Percentiles rank a stretch among this genome's conserved stretches.
Evolutionary conservation across 2,888 invertebrate genomes (phyloP).

Genomic region (Callinectes sapidus): DNA sequence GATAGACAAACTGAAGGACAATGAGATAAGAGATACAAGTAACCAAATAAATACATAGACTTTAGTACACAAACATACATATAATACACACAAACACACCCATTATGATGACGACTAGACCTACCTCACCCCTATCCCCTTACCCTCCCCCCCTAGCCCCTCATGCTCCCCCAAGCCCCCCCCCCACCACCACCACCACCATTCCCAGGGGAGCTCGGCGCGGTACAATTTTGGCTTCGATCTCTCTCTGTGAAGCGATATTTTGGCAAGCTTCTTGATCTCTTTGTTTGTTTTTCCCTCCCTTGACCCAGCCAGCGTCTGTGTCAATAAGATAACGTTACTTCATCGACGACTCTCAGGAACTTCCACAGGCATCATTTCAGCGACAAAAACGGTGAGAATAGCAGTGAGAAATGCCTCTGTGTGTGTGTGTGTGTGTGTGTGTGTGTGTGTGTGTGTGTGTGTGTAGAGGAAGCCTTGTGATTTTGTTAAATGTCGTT

Average conservation of each 20-base stretch:
- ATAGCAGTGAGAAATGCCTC: no score
- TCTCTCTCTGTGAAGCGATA: not conserved
- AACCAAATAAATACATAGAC: no score
- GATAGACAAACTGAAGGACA: no score
- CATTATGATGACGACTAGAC: not conserved
- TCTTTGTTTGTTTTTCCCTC: not conserved
- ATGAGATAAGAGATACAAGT: no score
- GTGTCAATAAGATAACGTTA: not conserved
- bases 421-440: no score
- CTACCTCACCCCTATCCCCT: not conserved
- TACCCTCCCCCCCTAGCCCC: not conserved
- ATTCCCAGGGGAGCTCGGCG: not conserved
- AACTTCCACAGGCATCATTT: no score
- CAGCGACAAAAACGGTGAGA: no score
- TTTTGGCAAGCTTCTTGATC: not conserved
- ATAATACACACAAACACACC: not conserved
- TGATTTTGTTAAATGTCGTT: no score
- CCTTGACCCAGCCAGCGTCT: not conserved
- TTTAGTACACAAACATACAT: not conserved
- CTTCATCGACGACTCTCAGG: no score
- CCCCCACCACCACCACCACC: not conserved
- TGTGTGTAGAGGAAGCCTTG: no score
- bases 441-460: no score
- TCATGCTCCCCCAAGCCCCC: no score
- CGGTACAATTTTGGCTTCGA: not conserved